Percentiles rank a stretch among this genome's conserved stretches.
These are phyloP conservation scores for Sphaerodactylus townsendi DNA, from an alignment of 2,113 vertebrate genomes.

Conservation along the genomic window DNA sequence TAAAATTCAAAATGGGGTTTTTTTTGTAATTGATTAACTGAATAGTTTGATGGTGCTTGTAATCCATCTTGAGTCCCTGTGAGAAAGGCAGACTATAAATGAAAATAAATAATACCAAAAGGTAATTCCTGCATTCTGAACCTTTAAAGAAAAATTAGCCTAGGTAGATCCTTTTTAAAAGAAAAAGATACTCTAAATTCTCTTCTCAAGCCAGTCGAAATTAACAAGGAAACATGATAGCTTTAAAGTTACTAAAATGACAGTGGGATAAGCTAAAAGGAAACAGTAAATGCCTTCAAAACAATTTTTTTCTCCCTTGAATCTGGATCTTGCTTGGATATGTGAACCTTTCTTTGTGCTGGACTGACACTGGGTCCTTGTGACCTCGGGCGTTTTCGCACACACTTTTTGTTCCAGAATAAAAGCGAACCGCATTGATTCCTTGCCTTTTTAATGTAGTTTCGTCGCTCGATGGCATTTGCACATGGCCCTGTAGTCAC, in stretches of 20 bases:
- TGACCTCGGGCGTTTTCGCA: too few species aligned
- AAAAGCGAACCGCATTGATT: too few species aligned
- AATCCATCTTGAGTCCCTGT: background rate
- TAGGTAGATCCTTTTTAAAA: background rate
- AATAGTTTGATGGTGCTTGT: too few species aligned
- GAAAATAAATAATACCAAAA: background rate
- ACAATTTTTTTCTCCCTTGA: slow-evolving; percentile 29
- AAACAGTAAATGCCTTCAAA: slow-evolving; percentile 43
- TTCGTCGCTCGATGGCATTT: too few species aligned
- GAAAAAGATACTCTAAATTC: background rate
- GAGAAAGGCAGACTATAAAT: background rate
- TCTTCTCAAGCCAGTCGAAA: slow-evolving; percentile 15
- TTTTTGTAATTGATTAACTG: too few species aligned
- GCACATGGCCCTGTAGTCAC: too few species aligned
- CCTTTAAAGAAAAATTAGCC: slow-evolving; percentile 2
- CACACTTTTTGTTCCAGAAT: too few species aligned
- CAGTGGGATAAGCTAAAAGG: slow-evolving; percentile 35
- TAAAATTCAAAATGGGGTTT: too few species aligned
- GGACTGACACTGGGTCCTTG: slow-evolving; percentile 28
- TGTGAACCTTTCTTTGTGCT: slow-evolving; percentile 46
- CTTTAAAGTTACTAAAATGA: slow-evolving; percentile 1
- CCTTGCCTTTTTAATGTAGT: too few species aligned
- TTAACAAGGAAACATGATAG: slow-evolving; percentile 18
- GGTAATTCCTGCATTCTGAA: background rate
- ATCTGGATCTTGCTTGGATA: slow-evolving; percentile 43